phyloP scores from a whole-genome alignment of 2,113 vertebrate species.

The Alethe diademata region DNA sequence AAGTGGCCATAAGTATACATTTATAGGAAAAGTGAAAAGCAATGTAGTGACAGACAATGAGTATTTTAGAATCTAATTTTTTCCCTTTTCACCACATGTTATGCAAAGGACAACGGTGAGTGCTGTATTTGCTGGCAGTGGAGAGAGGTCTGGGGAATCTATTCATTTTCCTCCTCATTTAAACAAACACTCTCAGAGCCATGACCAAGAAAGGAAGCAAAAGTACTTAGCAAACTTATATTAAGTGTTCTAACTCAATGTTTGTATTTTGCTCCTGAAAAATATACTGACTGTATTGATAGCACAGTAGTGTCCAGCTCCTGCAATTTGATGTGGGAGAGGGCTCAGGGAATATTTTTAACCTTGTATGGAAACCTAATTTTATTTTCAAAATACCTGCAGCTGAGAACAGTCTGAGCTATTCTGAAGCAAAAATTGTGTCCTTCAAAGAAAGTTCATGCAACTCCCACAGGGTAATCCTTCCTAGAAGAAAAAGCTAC shows the following conservation, averaged over 20 bases:
- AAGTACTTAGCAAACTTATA: constrained; percentile 43
- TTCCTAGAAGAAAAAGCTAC: neutral
- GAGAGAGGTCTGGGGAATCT: constrained; percentile 40
- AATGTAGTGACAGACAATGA: neutral
- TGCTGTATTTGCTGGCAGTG: constrained; percentile 2
- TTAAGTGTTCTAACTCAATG: constrained; percentile 51
- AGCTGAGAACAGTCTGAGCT: constrained; percentile 22
- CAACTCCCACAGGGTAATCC: neutral
- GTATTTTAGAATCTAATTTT: constrained; percentile 2
- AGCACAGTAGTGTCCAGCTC: neutral
- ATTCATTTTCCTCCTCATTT: constrained; percentile 41
- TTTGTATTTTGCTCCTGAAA: constrained; percentile 55
- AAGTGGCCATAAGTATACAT: neutral
- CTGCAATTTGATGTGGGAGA: constrained; percentile 13
- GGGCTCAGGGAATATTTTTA: constrained; percentile 20
- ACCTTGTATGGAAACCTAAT: constrained; percentile 32
- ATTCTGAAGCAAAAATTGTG: constrained; percentile 1
- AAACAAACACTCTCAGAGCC: constrained; percentile 48
- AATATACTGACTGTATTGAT: constrained; percentile 50
- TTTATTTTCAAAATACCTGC: constrained; percentile 60
- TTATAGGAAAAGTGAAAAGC: neutral
- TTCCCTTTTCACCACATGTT: neutral
- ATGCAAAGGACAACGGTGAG: neutral
- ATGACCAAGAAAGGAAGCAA: constrained; percentile 63
- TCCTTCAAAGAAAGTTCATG: constrained; percentile 20